phyloP scores from a whole-genome alignment of 2,797 vertebrate species.

The Neosilurus hyrtlii region DNA sequence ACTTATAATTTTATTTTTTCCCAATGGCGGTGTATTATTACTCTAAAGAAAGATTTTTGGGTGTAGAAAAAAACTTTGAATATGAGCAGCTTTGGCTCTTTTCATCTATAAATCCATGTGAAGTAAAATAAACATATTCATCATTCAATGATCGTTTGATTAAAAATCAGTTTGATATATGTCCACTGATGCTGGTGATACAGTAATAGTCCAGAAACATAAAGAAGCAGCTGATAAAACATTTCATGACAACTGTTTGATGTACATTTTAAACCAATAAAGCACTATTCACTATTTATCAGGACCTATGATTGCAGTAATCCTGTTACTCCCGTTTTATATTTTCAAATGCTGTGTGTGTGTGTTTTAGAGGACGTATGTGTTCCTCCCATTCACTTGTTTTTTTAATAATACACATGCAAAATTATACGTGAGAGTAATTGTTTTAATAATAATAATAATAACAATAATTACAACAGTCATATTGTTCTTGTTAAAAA shows the following conservation, averaged over 20 bases:
- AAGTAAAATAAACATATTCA: background rate
- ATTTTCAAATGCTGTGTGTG: background rate
- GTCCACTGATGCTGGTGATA: background rate
- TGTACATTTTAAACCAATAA: background rate
- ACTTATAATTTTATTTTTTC: background rate
- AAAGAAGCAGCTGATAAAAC: background rate
- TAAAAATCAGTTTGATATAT: slow-evolving; percentile 19
- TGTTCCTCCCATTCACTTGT: background rate
- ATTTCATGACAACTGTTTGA: background rate
- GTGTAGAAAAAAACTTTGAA: background rate
- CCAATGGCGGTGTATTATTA: background rate
- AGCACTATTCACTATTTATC: background rate
- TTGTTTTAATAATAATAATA: background rate
- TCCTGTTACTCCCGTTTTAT: slow-evolving; percentile 7
- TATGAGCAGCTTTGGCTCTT: background rate
- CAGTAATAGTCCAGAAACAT: background rate
- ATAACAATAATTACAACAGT: background rate
- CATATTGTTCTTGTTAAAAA: background rate
- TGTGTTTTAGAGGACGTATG: background rate
- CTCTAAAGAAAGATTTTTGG: background rate
- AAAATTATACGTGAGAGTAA: background rate
- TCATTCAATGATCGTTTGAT: slow-evolving; percentile 1
- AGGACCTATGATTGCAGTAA: slow-evolving; percentile 16
- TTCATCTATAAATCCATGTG: background rate
- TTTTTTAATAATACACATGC: background rate